Conservation (phyloP, 2,113 vertebrate genomes). For the Sinocyclocheilus anshuiensis region DNA sequence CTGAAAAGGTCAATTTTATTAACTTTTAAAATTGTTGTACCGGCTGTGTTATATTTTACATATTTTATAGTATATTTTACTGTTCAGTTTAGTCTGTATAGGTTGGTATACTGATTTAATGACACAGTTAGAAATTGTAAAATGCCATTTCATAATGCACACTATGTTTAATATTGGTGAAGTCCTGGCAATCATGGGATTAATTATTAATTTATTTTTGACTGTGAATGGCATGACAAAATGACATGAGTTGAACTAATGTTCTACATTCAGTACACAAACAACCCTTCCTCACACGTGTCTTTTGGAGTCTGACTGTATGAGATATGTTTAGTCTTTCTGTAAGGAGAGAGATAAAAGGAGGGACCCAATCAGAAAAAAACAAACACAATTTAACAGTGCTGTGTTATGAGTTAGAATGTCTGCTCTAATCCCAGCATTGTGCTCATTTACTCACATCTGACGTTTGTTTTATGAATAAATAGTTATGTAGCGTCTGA, state of each 20-base stretch:
- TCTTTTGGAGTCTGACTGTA: not conserved
- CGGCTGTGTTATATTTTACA: too few species aligned
- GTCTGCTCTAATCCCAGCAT: conserved; percentile 45
- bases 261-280: not conserved
- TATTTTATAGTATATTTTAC: too few species aligned
- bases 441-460: conserved; percentile 9
- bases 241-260: not conserved
- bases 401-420: conserved; percentile 37
- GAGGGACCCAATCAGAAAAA: conserved; percentile 9
- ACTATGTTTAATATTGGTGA: too few species aligned
- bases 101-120: too few species aligned
- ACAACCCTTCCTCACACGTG: not conserved
- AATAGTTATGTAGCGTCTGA: conserved; percentile 27
- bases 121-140: too few species aligned
- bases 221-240: not conserved
- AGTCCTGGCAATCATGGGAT: too few species aligned
- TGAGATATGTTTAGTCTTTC: conserved; percentile 43
- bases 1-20: too few species aligned
- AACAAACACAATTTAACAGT: conserved; percentile 41
- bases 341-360: not conserved
- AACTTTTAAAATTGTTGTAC: too few species aligned
- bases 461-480: conserved; percentile 41
- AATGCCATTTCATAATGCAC: too few species aligned
- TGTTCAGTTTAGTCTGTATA: too few species aligned
- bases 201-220: too few species aligned